These are phyloP conservation scores for Choreutis nemorana DNA, from an alignment of 2,888 invertebrate genomes.

Conservation along the genomic window DNA sequence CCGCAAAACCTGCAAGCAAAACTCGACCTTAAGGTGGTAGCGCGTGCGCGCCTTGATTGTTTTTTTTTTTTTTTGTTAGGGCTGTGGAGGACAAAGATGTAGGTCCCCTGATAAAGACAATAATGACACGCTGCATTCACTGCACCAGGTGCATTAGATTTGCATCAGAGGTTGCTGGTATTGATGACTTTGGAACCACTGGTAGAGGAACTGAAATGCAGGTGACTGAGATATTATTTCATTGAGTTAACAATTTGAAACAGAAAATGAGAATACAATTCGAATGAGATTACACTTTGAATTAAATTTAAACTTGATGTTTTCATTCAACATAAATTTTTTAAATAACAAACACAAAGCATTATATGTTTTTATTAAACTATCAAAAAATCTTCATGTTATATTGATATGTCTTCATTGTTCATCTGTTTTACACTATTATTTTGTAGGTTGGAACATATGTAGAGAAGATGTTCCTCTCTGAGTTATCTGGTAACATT, in stretches of 20 bases:
- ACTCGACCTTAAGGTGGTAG: too few species aligned
- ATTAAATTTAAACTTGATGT: too few species aligned
- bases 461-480: slow-evolving; percentile 96
- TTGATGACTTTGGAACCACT: slow-evolving; percentile 95
- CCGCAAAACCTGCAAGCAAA: too few species aligned
- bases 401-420: too few species aligned
- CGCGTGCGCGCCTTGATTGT: too few species aligned
- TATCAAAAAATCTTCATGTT: too few species aligned
- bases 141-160: slow-evolving; percentile 98
- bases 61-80: slow-evolving; percentile 50
- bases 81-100: slow-evolving; percentile 99
- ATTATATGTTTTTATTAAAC: neutral
- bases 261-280: too few species aligned
- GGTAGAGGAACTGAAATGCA: slow-evolving; percentile 97
- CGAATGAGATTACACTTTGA: too few species aligned
- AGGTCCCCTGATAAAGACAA: slow-evolving; percentile 96
- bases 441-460: slow-evolving; percentile 94
- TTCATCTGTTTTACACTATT: too few species aligned
- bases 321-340: neutral
- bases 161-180: slow-evolving; percentile 98
- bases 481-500: slow-evolving; percentile 97
- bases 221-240: slow-evolving; percentile 61
- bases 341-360: slow-evolving; percentile 1
- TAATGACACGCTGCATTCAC: slow-evolving; percentile 99
- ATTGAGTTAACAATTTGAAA: too few species aligned